A percentile compares a stretch with the other conserved stretches of the same genome.
phyloP scores from a whole-genome alignment of 2,113 vertebrate genomes.

The Chloropsis cyanopogon region DNA sequence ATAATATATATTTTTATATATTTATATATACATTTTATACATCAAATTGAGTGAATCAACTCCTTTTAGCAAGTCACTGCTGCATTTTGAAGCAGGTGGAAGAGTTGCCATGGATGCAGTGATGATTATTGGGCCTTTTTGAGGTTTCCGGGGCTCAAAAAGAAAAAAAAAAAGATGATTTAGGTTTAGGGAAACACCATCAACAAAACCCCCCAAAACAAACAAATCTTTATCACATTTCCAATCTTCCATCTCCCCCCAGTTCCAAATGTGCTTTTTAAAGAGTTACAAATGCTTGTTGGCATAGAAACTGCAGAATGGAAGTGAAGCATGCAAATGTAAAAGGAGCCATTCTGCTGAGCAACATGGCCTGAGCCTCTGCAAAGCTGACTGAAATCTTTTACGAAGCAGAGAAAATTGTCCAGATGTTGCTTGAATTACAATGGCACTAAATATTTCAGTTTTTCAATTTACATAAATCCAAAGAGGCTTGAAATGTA shows the following conservation, averaged over 20 bases:
- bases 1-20: neutral
- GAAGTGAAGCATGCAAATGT: slow-evolving; percentile 27
- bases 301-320: slow-evolving; percentile 67
- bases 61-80: neutral
- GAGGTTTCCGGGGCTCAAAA: neutral
- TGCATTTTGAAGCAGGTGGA: neutral
- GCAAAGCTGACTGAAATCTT: slow-evolving; percentile 19
- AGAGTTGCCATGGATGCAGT: neutral
- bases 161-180: neutral
- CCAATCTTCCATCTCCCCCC: neutral
- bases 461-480: neutral
- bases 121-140: neutral
- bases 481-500: neutral
- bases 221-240: neutral
- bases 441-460: neutral
- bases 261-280: slow-evolving; percentile 25
- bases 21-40: neutral
- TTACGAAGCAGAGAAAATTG: neutral
- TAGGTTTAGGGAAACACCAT: neutral
- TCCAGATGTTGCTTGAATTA: slow-evolving; percentile 40
- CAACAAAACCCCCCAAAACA: neutral
- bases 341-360: slow-evolving; percentile 35
- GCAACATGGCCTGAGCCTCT: neutral
- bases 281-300: slow-evolving; percentile 58
- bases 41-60: neutral